Evolutionary conservation across 2,797 vertebrate species (phyloP), one percentile per base, ranked within the genome.

Genomic region (Enteromius thamalakanensis): DNA sequence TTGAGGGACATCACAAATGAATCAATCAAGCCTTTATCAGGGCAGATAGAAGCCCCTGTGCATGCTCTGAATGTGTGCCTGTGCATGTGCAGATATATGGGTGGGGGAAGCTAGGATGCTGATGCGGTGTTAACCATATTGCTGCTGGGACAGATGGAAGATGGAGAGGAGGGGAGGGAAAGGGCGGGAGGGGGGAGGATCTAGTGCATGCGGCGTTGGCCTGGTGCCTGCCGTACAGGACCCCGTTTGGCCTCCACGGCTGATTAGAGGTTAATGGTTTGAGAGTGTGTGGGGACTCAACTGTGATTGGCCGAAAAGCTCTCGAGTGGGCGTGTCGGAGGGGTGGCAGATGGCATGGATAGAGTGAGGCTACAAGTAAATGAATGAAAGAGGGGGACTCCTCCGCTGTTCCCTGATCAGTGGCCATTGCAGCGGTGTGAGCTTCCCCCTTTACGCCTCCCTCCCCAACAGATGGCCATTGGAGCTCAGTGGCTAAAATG

Each of bases 181-280:
- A 34, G 88, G 42, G 64, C n/a, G 47, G 34, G 79, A 23, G 34
- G 40, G 51, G 87, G 62, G 60, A 6, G 58, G 71, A 34, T 49
- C 80, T 75, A 23, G 62, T 72, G 40, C 58, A 64, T 55, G 75
- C 21, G 17, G 69, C 89, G 90, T 93, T 95, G 95, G 93, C 95
- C 95, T 88, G 86, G 91, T 90, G 90, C 92, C 93, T 90, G 55
- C 47, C 88, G 91, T 94, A 92, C 90, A 89, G 90, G 90, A 86
- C 86, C 70, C 85, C 86, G 91, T 90, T 93, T 79, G 71, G 90
- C 92, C 93, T 95, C 91, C 90, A 91, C 93, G 95, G 94, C 94
- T 96, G 94, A 96, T 96, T 95, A 95, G 92, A 95, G 94, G 95
- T 96, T 96, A 97, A 97, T 95, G 93, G 92, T 93, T 94, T 94